A percentile compares a stretch with the other conserved stretches of the same genome.
phyloP scores from a whole-genome alignment of 2,888 invertebrate species.

The Tiphia femorata region DNA sequence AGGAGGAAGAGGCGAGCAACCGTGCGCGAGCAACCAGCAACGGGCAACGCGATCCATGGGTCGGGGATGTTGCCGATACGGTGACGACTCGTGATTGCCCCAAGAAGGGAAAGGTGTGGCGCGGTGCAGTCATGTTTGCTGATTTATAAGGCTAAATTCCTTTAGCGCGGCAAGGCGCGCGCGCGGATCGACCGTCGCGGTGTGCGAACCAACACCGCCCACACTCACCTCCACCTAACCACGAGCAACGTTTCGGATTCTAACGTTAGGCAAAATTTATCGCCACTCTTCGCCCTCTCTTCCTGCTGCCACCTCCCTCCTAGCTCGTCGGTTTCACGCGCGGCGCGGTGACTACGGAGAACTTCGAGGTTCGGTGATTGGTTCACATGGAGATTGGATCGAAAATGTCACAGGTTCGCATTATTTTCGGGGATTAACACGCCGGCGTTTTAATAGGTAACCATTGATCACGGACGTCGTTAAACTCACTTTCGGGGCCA shows the following conservation, averaged over 20 bases:
- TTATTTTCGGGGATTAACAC: too few relatives aligned
- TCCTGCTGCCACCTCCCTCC: conserved; percentile 19
- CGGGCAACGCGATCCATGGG: conserved; percentile 27
- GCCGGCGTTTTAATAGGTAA: too few relatives aligned
- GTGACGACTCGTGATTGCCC: conserved; percentile 69
- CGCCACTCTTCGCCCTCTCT: conserved; percentile 21
- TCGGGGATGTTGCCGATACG: conserved; percentile 66
- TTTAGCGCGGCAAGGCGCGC: conserved; percentile 47
- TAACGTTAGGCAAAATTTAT: conserved; percentile 48
- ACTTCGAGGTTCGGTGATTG: too few relatives aligned
- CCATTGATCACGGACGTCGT: too few relatives aligned
- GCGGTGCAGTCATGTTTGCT: conserved; percentile 65
- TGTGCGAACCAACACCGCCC: conserved; percentile 41
- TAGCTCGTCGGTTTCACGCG: too few relatives aligned
- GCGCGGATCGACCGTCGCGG: conserved; percentile 45
- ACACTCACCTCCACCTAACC: conserved; percentile 38
- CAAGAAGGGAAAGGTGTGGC: conserved; percentile 70
- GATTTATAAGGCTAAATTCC: conserved; percentile 69
- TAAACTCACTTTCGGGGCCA: too few relatives aligned
- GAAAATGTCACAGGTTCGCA: too few relatives aligned
- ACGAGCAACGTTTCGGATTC: conserved; percentile 47
- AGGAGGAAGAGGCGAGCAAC: conserved; percentile 25
- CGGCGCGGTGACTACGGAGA: too few relatives aligned
- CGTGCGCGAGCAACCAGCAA: conserved; percentile 29
- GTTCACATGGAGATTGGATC: too few relatives aligned